Evolutionary conservation across 2,113 vertebrate species (phyloP).

Genomic region (Labrus mixtus): DNA sequence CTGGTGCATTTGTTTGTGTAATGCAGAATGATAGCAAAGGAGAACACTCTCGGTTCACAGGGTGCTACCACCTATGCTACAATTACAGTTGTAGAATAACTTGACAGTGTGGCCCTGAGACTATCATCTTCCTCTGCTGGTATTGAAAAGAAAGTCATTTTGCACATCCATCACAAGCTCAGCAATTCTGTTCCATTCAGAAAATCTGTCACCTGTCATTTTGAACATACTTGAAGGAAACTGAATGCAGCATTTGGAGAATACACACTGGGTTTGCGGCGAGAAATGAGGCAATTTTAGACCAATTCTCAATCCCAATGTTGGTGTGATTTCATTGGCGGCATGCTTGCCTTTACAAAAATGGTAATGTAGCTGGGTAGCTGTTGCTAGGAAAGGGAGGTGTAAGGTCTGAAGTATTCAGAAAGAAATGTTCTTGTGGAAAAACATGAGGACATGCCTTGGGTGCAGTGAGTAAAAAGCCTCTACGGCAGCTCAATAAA

Average conservation of each 20-base stretch:
- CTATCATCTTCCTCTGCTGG: conserved; percentile 1
- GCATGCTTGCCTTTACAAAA: conserved; percentile 30
- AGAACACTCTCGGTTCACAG: background rate
- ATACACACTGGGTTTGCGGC: background rate
- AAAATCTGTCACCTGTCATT: conserved; percentile 12
- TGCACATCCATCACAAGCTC: conserved; percentile 1
- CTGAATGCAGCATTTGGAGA: conserved; percentile 6
- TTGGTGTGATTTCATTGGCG: conserved; percentile 4
- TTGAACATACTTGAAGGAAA: background rate
- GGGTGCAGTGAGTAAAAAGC: background rate
- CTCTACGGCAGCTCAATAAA: conserved; percentile 26
- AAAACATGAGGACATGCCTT: background rate
- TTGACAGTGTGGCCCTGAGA: background rate
- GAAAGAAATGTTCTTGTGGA: background rate
- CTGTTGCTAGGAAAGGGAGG: conserved; percentile 11
- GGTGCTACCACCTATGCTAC: background rate
- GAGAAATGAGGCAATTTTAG: conserved; percentile 6
- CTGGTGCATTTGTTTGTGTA: no score
- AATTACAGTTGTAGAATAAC: background rate
- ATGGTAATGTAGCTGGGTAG: background rate
- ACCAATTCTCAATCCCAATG: background rate
- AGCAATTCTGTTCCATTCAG: conserved; percentile 21
- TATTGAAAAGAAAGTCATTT: background rate
- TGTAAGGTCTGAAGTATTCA: conserved; percentile 16
- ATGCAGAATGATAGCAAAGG: background rate